A percentile compares a stretch with the other conserved stretches of the same genome.
phyloP scores from a whole-genome alignment of 2,888 invertebrate species.

The Gonocerus acuteangulatus region DNA sequence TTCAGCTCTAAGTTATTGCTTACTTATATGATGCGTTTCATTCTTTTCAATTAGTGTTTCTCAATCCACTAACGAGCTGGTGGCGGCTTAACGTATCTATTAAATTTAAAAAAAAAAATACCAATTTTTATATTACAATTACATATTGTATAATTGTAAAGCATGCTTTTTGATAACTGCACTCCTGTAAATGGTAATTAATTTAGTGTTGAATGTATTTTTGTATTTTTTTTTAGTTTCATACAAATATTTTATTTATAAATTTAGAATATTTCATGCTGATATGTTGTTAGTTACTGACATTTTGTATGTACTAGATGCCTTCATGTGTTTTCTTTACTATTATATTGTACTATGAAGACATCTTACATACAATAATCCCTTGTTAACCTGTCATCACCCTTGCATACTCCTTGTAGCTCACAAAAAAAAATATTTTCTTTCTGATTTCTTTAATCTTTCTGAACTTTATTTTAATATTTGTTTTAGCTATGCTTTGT shows the following conservation, averaged over 20 bases:
- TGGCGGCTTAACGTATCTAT: no score
- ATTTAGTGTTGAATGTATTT: background rate
- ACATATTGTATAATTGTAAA: no score
- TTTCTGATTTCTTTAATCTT: background rate
- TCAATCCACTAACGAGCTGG: no score
- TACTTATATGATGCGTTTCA: no score
- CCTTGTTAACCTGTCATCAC: background rate
- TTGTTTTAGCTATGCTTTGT: background rate
- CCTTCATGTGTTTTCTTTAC: conserved; percentile 5
- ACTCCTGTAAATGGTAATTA: background rate
- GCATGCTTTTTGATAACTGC: background rate
- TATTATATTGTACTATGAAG: conserved; percentile 2
- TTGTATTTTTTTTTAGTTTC: no score
- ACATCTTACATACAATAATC: conserved; percentile 18
- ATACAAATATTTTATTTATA: background rate
- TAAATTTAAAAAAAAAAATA: no score
- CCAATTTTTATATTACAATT: no score
- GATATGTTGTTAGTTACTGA: conserved; percentile 8
- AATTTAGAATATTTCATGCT: background rate
- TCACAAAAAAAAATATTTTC: background rate
- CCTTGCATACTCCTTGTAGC: no score
- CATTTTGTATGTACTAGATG: conserved; percentile 20
- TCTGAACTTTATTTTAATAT: background rate
- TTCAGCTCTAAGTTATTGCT: no score
- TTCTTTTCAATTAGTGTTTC: no score